A percentile compares a stretch with the other conserved stretches of the same genome.
Conservation (phyloP, 2,888 invertebrate species). For the Amblyjoppa fuscipennis region DNA sequence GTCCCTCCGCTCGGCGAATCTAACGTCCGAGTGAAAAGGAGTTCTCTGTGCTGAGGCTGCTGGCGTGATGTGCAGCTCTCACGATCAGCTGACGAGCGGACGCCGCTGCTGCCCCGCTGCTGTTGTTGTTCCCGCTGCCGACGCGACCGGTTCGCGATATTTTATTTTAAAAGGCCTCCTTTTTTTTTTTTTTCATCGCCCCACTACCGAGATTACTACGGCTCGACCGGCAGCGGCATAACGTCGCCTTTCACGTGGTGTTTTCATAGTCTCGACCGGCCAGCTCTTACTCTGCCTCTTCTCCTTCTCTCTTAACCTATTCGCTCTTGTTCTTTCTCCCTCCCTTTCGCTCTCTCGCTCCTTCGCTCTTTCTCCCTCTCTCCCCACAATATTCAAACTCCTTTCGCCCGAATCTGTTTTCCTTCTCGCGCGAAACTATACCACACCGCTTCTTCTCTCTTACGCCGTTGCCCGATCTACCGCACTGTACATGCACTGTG, state of each 20-base stretch:
- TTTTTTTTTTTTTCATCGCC: constrained; percentile 42
- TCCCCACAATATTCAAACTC: constrained; percentile 42
- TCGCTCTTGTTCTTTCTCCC: constrained; percentile 18
- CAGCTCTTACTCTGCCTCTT: constrained; percentile 46
- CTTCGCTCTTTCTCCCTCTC: constrained; percentile 5
- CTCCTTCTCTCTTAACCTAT: constrained; percentile 45
- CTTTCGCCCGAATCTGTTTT: constrained; percentile 41
- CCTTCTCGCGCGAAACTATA: constrained; percentile 34
- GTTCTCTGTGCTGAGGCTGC: constrained; percentile 37
- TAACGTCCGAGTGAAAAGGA: constrained; percentile 54
- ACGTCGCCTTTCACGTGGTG: constrained; percentile 77
- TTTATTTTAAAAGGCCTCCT: constrained; percentile 52
- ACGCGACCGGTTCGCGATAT: constrained; percentile 49
- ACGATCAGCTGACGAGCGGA: constrained; percentile 76
- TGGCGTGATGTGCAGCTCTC: constrained; percentile 70
- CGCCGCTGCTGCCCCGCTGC: constrained; percentile 77
- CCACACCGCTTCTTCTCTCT: constrained; percentile 14
- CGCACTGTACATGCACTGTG: background rate
- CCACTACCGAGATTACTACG: constrained; percentile 48
- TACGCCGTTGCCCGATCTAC: background rate
- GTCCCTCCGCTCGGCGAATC: constrained; percentile 49
- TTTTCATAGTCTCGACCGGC: constrained; percentile 57
- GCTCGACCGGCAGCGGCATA: constrained; percentile 28
- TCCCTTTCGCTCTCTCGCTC: constrained; percentile 6
- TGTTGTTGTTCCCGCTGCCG: constrained; percentile 78